Evolutionary conservation across 2,113 vertebrate genomes (phyloP).

Genomic region (Prionailurus viverrinus): DNA sequence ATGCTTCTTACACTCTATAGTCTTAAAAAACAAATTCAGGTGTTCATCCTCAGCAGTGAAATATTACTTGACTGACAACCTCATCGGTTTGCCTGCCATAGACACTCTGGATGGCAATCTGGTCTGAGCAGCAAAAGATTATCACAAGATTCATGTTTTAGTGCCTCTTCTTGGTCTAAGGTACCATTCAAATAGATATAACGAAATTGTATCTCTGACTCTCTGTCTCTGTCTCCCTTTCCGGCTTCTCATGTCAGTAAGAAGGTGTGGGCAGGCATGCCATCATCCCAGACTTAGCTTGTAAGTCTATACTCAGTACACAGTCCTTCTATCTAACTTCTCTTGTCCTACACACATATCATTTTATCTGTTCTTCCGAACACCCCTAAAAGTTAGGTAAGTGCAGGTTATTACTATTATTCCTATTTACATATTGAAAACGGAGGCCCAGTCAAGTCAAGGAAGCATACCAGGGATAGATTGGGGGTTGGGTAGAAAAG

Average conservation of each 20-base stretch:
- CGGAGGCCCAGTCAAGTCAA: not conserved
- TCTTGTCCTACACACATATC: not conserved
- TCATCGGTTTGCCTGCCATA: fast-evolving
- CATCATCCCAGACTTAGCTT: not conserved
- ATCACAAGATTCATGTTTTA: not conserved
- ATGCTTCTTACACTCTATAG: not conserved
- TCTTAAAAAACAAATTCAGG: not conserved
- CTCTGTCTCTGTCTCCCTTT: not conserved
- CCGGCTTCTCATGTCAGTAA: not conserved
- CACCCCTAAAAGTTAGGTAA: not conserved
- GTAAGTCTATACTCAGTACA: not conserved
- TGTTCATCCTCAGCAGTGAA: not conserved
- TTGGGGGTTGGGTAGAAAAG: not conserved
- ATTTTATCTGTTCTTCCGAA: not conserved
- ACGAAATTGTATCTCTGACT: not conserved
- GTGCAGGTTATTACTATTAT: not conserved
- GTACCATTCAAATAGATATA: not conserved
- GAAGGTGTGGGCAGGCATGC: not conserved
- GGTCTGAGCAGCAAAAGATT: not conserved
- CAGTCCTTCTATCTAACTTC: not conserved
- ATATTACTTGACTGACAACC: not conserved
- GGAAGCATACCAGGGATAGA: not conserved
- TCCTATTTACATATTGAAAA: not conserved
- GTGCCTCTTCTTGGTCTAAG: not conserved
- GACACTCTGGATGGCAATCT: not conserved